Evolutionary conservation across 1,140 invertebrate species (phyloP), one percentile per base, ranked within the genome.

Genomic region (Nasonia vitripennis): DNA sequence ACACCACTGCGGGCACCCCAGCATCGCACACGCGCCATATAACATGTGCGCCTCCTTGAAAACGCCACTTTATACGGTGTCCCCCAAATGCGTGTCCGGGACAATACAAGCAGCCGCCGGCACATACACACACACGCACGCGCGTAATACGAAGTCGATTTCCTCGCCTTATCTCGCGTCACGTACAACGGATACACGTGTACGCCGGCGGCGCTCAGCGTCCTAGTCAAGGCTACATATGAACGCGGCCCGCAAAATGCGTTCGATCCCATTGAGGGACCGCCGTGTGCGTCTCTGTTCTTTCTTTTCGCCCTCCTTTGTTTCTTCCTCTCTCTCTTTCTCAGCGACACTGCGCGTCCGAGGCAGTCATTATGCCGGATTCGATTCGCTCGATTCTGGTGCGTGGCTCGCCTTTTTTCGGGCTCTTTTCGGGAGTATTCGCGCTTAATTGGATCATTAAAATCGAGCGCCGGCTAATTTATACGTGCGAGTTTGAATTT

Each of bases 61-160:
- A 62, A 62, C 55, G 55, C n/a, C 20, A 62, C 17, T 62, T 62
- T 62, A 4, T 7, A 23, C 10, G 37, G 37, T 23, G 6, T 34
- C 6, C 27, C 48, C 45, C 71, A 17, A 34, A 81, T 17, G 37
- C 74, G 37, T 77, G 74, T 34, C 55, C 55, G 51, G 31, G n/a
- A 83, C 71, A 86, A 86, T 88, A 87, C 27, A 73, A 62, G 5
- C 17, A 62, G 55, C 67, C 85, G 73, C 34, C 86, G 81, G 55
- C 55, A n/a, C 2, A 62, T 4, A 20, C 55, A 20, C 1, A 62
- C 20, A 17, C 2, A 5, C 12, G 1, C 11, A 2, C 11, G 9
- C 51, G 11, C 3, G 14, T 55, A 55, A 45, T 78, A 41, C 83
- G 51, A 68, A 45, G 48, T 82, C 45, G 83, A 81, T 84, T 83